Evolutionary conservation across 1,140 invertebrate genomes (phyloP).

Genomic region (Scaptomyza montana): DNA sequence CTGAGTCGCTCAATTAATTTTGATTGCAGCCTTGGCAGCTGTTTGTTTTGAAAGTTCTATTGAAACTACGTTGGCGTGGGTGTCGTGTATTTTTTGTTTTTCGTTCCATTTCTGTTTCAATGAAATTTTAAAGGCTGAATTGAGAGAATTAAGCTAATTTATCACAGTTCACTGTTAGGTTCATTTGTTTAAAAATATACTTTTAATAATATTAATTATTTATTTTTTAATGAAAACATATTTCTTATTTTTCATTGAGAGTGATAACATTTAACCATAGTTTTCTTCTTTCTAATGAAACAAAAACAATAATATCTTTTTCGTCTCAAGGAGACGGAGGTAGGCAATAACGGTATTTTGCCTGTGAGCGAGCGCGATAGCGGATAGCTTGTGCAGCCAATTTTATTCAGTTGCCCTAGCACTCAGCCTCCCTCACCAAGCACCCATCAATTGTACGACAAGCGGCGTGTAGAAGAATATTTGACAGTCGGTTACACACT

Average conservation of each 20-base stretch:
- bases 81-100: conserved; percentile 41
- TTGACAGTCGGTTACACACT: too few relatives aligned
- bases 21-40: conserved; percentile 79
- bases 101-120: conserved; percentile 28
- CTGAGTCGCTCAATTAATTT: conserved; percentile 77
- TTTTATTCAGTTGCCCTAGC: too few relatives aligned
- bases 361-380: too few relatives aligned
- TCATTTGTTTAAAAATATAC: conserved; percentile 32
- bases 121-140: conserved; percentile 13
- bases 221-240: neutral
- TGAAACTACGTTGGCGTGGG: conserved; percentile 34
- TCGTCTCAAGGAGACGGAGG: too few relatives aligned
- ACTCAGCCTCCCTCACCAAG: too few relatives aligned
- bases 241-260: neutral
- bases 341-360: too few relatives aligned
- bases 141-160: conserved; percentile 20
- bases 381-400: too few relatives aligned
- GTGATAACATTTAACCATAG: neutral
- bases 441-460: too few relatives aligned
- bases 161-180: conserved; percentile 54
- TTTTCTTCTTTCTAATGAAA: too few relatives aligned
- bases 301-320: too few relatives aligned
- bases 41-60: conserved; percentile 43
- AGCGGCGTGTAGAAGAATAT: too few relatives aligned
- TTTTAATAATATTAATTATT: neutral